Evolutionary conservation across 1,140 invertebrate genomes (phyloP).

Genomic region (Sycobia sp.): DNA sequence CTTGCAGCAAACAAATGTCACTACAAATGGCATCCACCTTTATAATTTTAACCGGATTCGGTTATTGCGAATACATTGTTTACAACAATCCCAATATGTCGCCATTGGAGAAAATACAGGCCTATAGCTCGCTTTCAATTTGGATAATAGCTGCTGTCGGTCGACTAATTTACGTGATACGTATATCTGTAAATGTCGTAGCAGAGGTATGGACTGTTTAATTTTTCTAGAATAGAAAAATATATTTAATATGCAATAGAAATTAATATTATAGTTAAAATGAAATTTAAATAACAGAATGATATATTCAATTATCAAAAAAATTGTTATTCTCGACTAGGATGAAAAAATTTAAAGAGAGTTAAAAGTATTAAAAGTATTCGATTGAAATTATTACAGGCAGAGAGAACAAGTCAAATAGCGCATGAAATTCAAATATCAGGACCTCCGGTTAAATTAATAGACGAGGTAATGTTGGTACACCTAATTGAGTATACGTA

Average conservation of each 20-base stretch:
- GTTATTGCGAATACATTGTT: constrained; percentile 32
- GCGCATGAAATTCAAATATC: constrained; percentile 20
- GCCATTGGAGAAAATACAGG: not conserved
- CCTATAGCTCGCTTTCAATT: not conserved
- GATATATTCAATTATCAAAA: constrained; percentile 6
- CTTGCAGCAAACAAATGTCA: constrained; percentile 41
- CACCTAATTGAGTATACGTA: constrained; percentile 25
- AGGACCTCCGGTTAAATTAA: not conserved
- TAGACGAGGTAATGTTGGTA: constrained; percentile 2
- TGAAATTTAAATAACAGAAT: constrained; percentile 13
- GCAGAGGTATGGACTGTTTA: constrained; percentile 9
- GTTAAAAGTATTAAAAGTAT: too few species aligned
- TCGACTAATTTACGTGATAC: constrained; percentile 17
- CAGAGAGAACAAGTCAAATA: constrained; percentile 27
- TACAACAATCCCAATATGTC: constrained; percentile 1
- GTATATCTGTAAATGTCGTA: constrained; percentile 7
- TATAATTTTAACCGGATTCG: constrained; percentile 35
- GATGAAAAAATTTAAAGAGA: too few species aligned
- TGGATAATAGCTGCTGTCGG: not conserved
- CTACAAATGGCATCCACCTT: constrained; percentile 37
- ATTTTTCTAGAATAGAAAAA: too few species aligned
- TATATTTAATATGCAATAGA: not conserved
- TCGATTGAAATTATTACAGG: too few species aligned
- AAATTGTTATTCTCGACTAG: too few species aligned
- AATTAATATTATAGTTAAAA: constrained; percentile 13